phyloP scores from a whole-genome alignment of 2,888 invertebrate genomes.

The Eristalis pertinax region DNA sequence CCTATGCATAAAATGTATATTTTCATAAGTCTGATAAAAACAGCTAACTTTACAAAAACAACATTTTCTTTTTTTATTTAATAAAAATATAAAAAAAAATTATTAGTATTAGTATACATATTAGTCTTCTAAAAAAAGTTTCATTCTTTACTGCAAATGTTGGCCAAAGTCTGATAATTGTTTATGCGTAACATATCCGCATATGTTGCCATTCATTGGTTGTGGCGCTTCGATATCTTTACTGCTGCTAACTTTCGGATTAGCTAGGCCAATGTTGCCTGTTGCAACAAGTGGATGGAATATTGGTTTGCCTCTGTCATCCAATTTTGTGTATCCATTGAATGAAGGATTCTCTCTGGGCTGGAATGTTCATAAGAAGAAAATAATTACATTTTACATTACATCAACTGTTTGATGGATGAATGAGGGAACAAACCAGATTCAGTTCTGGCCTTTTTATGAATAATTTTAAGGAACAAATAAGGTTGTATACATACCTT shows the following conservation, averaged over 20 bases:
- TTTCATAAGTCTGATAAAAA: neutral
- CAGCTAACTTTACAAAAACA: neutral
- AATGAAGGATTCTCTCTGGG: conserved; percentile 30
- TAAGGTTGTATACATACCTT: conserved; percentile 68
- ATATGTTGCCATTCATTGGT: conserved; percentile 71
- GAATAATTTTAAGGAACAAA: too few species aligned
- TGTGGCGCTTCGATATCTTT: conserved; percentile 51
- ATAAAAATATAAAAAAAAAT: neutral
- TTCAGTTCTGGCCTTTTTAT: too few species aligned
- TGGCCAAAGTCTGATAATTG: conserved; percentile 77
- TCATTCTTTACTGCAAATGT: conserved; percentile 66
- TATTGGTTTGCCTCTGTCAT: conserved; percentile 73
- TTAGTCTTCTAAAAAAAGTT: conserved; percentile 8
- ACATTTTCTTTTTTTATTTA: neutral
- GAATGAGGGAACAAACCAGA: neutral
- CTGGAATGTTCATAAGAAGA: neutral
- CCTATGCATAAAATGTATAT: neutral
- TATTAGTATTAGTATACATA: neutral
- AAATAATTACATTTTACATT: neutral
- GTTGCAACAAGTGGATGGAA: conserved; percentile 42
- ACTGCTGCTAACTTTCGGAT: conserved; percentile 48
- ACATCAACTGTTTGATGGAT: neutral
- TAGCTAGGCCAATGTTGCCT: conserved; percentile 24
- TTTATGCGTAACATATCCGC: conserved; percentile 78
- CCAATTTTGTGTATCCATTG: conserved; percentile 74